Percentiles rank a stretch among this genome's conserved stretches.
Evolutionary conservation across 2,113 vertebrate genomes (phyloP).

Genomic region (Parotia lawesii): DNA sequence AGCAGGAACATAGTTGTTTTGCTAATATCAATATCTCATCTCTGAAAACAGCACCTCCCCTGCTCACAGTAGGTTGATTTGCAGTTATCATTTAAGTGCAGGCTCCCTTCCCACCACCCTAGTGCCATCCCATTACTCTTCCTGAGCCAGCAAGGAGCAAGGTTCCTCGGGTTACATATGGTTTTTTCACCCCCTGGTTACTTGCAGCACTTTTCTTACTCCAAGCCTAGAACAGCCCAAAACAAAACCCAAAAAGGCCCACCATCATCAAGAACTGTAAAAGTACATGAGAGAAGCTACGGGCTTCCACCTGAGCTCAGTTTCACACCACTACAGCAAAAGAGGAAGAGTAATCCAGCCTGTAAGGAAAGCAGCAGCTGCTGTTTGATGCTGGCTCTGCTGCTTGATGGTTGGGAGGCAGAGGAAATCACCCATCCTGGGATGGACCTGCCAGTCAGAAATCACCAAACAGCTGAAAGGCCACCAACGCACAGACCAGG

Average conservation of each 20-base stretch:
- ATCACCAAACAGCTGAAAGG: background rate
- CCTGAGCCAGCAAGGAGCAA: background rate
- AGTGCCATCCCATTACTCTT: background rate
- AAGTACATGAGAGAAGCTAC: background rate
- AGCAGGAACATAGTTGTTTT: background rate
- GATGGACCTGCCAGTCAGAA: background rate
- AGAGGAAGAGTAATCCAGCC: background rate
- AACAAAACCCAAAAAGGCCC: background rate
- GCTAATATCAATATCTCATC: background rate
- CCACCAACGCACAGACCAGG: background rate
- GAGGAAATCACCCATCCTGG: background rate
- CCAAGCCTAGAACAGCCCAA: background rate
- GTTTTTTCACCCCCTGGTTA: background rate
- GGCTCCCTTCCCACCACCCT: background rate
- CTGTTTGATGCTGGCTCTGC: background rate
- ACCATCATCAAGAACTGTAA: background rate
- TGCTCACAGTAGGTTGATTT: accelerated
- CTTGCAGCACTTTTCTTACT: background rate
- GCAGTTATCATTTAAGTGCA: background rate
- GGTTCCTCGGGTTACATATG: background rate
- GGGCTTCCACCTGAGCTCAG: background rate
- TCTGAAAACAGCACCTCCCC: background rate
- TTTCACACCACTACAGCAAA: background rate
- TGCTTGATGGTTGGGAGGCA: background rate
- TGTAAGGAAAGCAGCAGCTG: background rate